phyloP scores from a whole-genome alignment of 2,797 vertebrate genomes.

The Cyprinodon diabolis region DNA sequence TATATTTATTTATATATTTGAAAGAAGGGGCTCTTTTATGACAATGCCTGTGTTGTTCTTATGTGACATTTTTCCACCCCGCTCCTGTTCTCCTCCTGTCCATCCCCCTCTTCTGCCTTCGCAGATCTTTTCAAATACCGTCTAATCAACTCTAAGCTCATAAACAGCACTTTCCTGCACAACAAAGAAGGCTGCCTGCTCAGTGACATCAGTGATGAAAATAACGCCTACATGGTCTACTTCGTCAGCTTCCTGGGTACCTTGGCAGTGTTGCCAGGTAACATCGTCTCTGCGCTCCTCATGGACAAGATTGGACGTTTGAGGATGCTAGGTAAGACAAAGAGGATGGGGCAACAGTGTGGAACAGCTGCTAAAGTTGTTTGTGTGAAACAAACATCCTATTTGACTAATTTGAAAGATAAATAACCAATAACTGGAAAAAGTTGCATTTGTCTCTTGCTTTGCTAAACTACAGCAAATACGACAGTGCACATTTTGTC shows the following conservation, averaged over 20 bases:
- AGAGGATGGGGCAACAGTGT: background rate
- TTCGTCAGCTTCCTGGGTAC: slow-evolving; percentile 98
- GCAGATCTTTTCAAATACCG: slow-evolving; percentile 96
- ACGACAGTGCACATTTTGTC: background rate
- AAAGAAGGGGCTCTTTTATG: background rate
- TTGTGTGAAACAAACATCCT: background rate
- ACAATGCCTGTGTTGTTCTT: background rate
- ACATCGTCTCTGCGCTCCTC: slow-evolving; percentile 95
- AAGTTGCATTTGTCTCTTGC: background rate
- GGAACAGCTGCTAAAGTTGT: background rate
- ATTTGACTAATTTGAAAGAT: background rate
- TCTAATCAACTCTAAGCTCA: slow-evolving; percentile 88
- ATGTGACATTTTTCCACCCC: background rate
- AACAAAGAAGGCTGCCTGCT: slow-evolving; percentile 97
- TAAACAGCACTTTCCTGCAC: slow-evolving; percentile 97
- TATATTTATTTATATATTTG: background rate
- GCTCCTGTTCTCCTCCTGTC: background rate
- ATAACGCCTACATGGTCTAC: slow-evolving; percentile 99
- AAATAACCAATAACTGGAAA: background rate
- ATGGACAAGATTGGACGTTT: slow-evolving; percentile 98
- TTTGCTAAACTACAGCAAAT: background rate
- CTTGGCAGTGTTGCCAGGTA: slow-evolving; percentile 93
- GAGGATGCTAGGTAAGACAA: slow-evolving; percentile 90
- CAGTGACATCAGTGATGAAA: slow-evolving; percentile 91
- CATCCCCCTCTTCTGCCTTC: background rate